Conservation (phyloP, 2,797 vertebrate species). For the Chelon auratus region DNA sequence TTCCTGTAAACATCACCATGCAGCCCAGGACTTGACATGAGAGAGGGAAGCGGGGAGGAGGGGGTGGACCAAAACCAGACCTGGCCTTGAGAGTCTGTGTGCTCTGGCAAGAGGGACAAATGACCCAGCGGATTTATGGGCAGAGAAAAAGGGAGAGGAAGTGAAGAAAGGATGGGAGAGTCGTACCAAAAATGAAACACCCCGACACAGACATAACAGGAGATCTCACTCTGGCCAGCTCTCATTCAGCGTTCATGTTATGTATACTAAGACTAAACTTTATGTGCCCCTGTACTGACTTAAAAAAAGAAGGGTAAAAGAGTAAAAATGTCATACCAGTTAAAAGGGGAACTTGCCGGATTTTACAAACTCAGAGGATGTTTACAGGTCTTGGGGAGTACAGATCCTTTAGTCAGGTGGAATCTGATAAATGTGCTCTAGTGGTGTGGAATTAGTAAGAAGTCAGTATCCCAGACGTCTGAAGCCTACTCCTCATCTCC, state of each 20-base stretch:
- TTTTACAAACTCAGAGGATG: neutral
- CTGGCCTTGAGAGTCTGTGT: slow-evolving; percentile 69
- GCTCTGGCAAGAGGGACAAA: slow-evolving; percentile 67
- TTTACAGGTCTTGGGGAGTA: neutral
- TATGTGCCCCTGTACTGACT: neutral
- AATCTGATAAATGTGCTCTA: neutral
- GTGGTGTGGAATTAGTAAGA: neutral
- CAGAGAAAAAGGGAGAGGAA: slow-evolving; percentile 47
- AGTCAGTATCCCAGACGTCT: neutral
- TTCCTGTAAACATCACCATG: slow-evolving; percentile 71
- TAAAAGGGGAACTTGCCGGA: neutral
- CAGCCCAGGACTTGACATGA: slow-evolving; percentile 45
- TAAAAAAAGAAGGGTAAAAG: neutral
- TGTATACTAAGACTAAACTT: neutral
- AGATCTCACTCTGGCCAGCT: neutral
- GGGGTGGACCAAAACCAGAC: slow-evolving; percentile 57
- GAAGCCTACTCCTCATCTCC: neutral
- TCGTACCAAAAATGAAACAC: slow-evolving; percentile 6
- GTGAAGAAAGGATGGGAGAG: slow-evolving; percentile 32
- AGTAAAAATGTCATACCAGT: no score
- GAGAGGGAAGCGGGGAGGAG: slow-evolving; percentile 16
- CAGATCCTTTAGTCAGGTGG: neutral
- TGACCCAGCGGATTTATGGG: slow-evolving; percentile 65
- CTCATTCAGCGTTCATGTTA: neutral
- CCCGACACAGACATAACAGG: slow-evolving; percentile 4